Base-by-base conservation (phyloP, 92 coral and sea anemone genomes). In the Meandrina meandrites region DNA sequence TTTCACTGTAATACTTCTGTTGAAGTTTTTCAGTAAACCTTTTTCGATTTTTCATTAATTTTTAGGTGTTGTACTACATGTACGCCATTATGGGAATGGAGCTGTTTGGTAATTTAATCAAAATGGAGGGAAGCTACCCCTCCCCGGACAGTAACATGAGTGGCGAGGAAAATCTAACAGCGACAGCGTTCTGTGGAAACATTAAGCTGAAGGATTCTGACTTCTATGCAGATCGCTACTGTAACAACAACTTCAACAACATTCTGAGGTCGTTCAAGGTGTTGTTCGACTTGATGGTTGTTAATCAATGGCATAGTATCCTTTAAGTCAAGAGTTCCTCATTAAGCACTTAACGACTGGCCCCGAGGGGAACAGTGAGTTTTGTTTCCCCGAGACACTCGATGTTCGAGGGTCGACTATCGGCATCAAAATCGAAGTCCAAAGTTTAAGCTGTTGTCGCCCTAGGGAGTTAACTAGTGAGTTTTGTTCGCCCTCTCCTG, bases 271-370 rank as follows among this genome's bases (percentile, higher is more conserved):
- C 99, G 32, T 86, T 96, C 57, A 96, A 96, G 84, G 90, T 96
- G 54, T 85, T 97, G 57, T 97, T 97, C 76, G 99, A 97, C 68
- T 80, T 97, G 84, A 95, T 92, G 88, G 97, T 97, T 36, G 99
- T 97, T 12, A 97, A 96, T 80, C 99, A 97, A 56, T 97, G 99
- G 99, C 99, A 97, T 69, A 91, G 98, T 97, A 97, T 97, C 99
- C 99, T 97, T 94, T 90, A 9, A 83, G 4, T 70, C 14, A 21
- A 5, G 8, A 13, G 7, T 76, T 34, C 14, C 5, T 79, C 45
- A 54, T 45, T 45, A 45, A 4, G 8, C 8, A n/a, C n/a, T n/a
- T n/a, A n/a, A n/a, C n/a, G n/a, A n/a, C n/a, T n/a, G n/a, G n/a
- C n/a, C n/a, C n/a, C n/a, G n/a, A n/a, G n/a, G n/a, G n/a, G n/a